Evolutionary conservation across 53 echinoderm and acorn worm genomes (phyloP).

Genomic region (Hippasteria phrygiana): DNA sequence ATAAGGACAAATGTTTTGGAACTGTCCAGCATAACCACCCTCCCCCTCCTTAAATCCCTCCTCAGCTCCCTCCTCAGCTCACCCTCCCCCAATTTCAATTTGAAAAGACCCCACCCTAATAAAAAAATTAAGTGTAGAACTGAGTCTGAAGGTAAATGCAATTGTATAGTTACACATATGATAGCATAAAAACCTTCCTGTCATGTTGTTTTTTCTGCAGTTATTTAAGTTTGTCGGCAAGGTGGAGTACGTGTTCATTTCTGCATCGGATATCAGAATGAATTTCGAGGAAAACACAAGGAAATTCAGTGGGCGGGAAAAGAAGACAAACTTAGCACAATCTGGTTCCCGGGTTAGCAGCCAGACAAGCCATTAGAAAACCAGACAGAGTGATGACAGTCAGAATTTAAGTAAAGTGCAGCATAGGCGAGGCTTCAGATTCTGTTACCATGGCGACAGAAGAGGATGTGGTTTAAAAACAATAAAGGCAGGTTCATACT

Average conservation of each 20-base stretch:
- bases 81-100: too few species aligned
- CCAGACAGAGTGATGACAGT: constrained; percentile 42
- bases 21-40: too few species aligned
- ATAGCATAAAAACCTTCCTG: neutral
- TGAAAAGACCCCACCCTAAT: too few species aligned
- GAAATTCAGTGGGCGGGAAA: constrained; percentile 52
- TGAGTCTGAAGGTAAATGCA: too few species aligned
- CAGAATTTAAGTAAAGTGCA: constrained; percentile 2
- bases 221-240: neutral
- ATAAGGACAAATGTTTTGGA: too few species aligned
- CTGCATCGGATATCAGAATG: constrained; percentile 31
- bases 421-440: neutral
- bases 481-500: neutral
- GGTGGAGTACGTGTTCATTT: constrained; percentile 28
- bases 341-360: constrained; percentile 21
- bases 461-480: neutral
- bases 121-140: neutral
- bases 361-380: constrained; percentile 23
- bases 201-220: neutral
- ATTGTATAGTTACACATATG: too few species aligned
- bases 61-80: too few species aligned
- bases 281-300: constrained; percentile 46
- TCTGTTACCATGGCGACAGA: constrained; percentile 9
- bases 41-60: too few species aligned
- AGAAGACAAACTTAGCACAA: constrained; percentile 40